These are phyloP conservation scores for Iselma pallidipennis DNA, from an alignment of 2,888 invertebrate genomes.

Conservation along the genomic window DNA sequence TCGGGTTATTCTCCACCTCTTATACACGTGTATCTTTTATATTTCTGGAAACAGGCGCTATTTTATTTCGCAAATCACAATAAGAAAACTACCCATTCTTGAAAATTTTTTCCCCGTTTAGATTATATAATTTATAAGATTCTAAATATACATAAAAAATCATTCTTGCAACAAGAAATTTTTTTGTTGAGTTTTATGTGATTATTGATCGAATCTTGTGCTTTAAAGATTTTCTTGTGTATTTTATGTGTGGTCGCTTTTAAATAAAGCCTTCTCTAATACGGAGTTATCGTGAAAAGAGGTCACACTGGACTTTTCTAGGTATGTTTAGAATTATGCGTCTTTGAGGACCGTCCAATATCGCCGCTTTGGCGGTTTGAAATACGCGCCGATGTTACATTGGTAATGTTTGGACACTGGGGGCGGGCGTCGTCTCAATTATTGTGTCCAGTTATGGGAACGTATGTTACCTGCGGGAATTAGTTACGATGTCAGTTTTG, in stretches of 20 bases:
- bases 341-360: slow-evolving; percentile 25
- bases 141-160: background rate
- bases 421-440: slow-evolving; percentile 38
- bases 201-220: too few species aligned
- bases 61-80: slow-evolving; percentile 8
- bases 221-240: too few species aligned
- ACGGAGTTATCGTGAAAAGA: slow-evolving; percentile 33
- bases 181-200: too few species aligned
- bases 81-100: background rate
- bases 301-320: slow-evolving; percentile 23
- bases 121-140: background rate
- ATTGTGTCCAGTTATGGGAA: slow-evolving; percentile 38
- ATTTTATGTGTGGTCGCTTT: slow-evolving; percentile 10
- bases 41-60: slow-evolving; percentile 1
- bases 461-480: slow-evolving; percentile 37
- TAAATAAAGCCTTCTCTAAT: slow-evolving; percentile 31
- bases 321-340: slow-evolving; percentile 26
- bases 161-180: too few species aligned
- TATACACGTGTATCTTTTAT: slow-evolving; percentile 19
- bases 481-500: background rate
- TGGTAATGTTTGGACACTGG: background rate
- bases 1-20: slow-evolving; percentile 16
- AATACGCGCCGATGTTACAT: slow-evolving; percentile 32
- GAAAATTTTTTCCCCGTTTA: too few species aligned
- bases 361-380: slow-evolving; percentile 26